Conservation (phyloP, 2,797 vertebrate species). For the Muscicapa striata region DNA sequence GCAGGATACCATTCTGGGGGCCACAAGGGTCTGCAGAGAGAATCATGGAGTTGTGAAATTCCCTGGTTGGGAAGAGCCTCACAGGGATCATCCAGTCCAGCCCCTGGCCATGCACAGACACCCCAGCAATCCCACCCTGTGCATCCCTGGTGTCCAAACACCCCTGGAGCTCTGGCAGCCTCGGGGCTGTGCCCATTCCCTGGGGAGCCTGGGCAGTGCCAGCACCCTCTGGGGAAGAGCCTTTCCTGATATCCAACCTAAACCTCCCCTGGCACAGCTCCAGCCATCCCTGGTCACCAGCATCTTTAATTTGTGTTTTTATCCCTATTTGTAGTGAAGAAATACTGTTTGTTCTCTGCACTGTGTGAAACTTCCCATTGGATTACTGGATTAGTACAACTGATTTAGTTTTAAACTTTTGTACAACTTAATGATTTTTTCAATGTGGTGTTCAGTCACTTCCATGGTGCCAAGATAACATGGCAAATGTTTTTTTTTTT, state of each 20-base stretch:
- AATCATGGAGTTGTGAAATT: not conserved
- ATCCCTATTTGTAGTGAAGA: not conserved
- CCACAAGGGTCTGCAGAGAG: not conserved
- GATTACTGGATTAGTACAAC: too few species aligned
- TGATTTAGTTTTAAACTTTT: not conserved
- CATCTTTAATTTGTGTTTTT: not conserved
- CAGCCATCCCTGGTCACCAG: not conserved
- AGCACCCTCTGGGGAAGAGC: too few species aligned
- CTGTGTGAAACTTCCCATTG: not conserved
- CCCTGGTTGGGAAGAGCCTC: not conserved
- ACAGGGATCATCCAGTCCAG: accelerated
- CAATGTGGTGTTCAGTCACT: accelerated
- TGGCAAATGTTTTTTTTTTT: not conserved
- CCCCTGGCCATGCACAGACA: accelerated
- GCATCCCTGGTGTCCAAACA: too few species aligned
- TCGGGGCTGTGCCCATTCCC: too few species aligned
- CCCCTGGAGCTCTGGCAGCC: too few species aligned
- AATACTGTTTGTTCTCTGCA: not conserved
- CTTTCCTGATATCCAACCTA: too few species aligned
- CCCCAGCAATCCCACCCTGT: too few species aligned
- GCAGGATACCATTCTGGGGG: not conserved
- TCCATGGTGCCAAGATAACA: not conserved
- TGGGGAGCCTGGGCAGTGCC: too few species aligned
- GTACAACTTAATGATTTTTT: not conserved
- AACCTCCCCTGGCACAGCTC: too few species aligned